Evolutionary conservation across 2,797 vertebrate genomes (phyloP).

Genomic region (Coreius guichenoti): DNA sequence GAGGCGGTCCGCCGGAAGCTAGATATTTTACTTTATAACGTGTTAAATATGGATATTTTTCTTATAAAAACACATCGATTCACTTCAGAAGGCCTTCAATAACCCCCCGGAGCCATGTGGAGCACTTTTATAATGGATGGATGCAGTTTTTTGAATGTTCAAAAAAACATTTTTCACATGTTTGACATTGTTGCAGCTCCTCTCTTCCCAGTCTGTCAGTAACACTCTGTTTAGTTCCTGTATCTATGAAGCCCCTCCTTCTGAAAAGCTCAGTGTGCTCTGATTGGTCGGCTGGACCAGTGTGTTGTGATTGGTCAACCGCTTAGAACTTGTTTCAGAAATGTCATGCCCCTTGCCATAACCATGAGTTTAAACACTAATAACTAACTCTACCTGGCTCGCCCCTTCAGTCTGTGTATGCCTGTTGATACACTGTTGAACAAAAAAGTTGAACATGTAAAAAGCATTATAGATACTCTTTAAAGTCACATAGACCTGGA

Average conservation of each 20-base stretch:
- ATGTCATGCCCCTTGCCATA: neutral
- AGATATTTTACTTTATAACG: no score
- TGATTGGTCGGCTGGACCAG: neutral
- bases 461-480: neutral
- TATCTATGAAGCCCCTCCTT: neutral
- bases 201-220: neutral
- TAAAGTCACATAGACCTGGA: neutral
- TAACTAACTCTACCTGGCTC: neutral
- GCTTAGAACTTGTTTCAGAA: neutral
- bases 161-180: neutral
- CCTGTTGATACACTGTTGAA: no score
- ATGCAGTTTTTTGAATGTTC: neutral
- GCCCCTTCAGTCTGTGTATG: no score
- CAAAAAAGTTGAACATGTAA: neutral
- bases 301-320: neutral
- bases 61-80: no score
- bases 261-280: neutral
- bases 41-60: no score
- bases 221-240: neutral
- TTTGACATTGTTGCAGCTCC: neutral
- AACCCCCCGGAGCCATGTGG: no score
- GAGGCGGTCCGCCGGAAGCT: no score
- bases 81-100: no score
- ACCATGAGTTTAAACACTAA: neutral
- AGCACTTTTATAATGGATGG: no score